phyloP scores from a whole-genome alignment of 2,888 invertebrate genomes.

The Julus scanicus region DNA sequence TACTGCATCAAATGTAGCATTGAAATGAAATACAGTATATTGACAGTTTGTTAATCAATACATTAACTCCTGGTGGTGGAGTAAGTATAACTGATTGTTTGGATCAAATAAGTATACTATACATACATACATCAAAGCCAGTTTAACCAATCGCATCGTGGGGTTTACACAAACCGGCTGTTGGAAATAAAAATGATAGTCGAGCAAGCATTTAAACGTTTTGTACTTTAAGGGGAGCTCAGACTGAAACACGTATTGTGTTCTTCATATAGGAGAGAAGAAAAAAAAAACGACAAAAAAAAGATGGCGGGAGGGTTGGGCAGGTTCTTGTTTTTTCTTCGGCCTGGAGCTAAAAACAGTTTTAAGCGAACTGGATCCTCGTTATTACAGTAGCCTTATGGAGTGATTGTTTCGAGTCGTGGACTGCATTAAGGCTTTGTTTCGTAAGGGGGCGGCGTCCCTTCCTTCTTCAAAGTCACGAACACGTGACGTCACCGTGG shows the following conservation, averaged over 20 bases:
- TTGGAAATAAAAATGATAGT: no score
- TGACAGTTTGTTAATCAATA: no score
- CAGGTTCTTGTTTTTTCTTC: not conserved
- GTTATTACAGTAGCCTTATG: constrained; percentile 1
- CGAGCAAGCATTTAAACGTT: not conserved
- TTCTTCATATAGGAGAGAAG: not conserved
- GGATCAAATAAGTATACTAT: no score
- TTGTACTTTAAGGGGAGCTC: not conserved
- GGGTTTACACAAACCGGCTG: no score
- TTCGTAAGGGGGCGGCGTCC: not conserved
- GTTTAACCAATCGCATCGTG: no score
- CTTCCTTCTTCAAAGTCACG: not conserved
- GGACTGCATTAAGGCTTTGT: not conserved
- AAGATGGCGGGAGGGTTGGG: not conserved
- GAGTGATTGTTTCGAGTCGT: not conserved
- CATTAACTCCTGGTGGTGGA: no score
- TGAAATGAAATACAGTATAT: no score
- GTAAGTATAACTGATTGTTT: no score
- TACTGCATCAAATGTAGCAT: no score
- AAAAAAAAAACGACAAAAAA: not conserved
- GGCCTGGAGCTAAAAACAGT: not conserved
- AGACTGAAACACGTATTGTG: no score
- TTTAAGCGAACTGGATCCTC: not conserved
- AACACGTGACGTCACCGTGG: not conserved
- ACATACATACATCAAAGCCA: no score